Evolutionary conservation across 2,888 invertebrate genomes (phyloP), one percentile per base, ranked within the genome.

Genomic region (Andrena marginata): DNA sequence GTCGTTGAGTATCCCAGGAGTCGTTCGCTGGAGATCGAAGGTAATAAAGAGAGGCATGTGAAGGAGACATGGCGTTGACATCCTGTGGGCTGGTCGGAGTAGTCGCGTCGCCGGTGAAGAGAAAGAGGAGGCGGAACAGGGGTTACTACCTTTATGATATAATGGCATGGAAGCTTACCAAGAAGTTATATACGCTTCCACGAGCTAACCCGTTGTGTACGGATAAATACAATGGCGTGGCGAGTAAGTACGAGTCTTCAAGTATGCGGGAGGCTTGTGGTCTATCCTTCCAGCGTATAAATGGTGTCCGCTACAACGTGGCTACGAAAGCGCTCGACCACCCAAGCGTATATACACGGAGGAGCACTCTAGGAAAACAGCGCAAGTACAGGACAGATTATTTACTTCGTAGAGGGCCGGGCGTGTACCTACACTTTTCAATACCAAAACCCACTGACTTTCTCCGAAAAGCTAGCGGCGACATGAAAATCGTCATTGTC

Each of bases 71-170:
- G 89, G 83, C 86, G 87, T 87, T 80, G 80, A 77, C 85, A 79
- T 88, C 69, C 77, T 72, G 62, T 80, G 84, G 79, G 77, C 69
- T 74, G 82, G 75, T 59, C 76, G 71, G 75, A 42, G 68, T 74
- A 81, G 77, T 84, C 79, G 54, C 8, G 83, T 86, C 74, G 82
- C 16, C 8, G 23, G 13, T 42, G 62, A 20, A 54, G n/a, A 73
- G 80, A 62, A 82, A 71, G 86, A 88, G 87, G 73, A 85, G 82
- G 85, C 74, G 83, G 87, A 85, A 87, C 71, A 81, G 77, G 81
- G 86, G 82, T 87, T 85, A 82, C 80, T 89, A 87, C 83, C 79
- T 88, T 89, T 85, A 89, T 86, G 88, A 90, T 88, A 85, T 90
- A 89, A 89, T 87, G 83, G 82, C 80, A 87, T 80, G 69, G 78